A percentile compares a stretch with the other conserved stretches of the same genome.
phyloP scores from a whole-genome alignment of 2,113 vertebrate species.

The Chiloscyllium plagiosum region DNA sequence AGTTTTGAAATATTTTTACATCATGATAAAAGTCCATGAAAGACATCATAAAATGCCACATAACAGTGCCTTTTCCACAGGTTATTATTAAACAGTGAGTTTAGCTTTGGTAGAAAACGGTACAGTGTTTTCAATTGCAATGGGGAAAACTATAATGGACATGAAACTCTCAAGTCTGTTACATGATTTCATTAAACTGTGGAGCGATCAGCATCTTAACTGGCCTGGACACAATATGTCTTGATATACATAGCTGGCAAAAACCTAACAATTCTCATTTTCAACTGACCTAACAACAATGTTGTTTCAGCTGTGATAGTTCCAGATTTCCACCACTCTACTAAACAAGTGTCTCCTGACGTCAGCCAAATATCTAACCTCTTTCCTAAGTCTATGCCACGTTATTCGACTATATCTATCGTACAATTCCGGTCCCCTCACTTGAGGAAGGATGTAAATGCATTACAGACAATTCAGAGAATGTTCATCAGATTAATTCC shows the following conservation, averaged over 20 bases:
- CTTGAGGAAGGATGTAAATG: neutral
- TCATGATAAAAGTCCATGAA: neutral
- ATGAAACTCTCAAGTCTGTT: neutral
- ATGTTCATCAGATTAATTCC: no score
- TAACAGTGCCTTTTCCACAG: neutral
- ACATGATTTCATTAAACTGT: neutral
- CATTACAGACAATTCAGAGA: no score
- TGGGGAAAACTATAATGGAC: neutral
- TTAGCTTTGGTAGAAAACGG: neutral
- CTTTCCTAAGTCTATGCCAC: neutral
- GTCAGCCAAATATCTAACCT: neutral
- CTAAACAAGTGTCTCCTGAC: neutral
- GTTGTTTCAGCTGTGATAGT: neutral
- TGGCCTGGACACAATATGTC: neutral
- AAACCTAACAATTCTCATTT: neutral
- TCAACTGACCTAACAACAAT: neutral
- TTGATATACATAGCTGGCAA: neutral
- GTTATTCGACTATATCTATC: neutral
- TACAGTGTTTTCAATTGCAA: neutral
- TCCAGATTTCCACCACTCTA: neutral
- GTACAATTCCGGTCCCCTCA: neutral
- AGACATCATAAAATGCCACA: neutral
- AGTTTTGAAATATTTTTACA: neutral
- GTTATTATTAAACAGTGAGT: neutral
- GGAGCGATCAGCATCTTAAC: neutral